phyloP scores from a whole-genome alignment of 2,888 invertebrate genomes.

The Drosophila neotestacea region DNA sequence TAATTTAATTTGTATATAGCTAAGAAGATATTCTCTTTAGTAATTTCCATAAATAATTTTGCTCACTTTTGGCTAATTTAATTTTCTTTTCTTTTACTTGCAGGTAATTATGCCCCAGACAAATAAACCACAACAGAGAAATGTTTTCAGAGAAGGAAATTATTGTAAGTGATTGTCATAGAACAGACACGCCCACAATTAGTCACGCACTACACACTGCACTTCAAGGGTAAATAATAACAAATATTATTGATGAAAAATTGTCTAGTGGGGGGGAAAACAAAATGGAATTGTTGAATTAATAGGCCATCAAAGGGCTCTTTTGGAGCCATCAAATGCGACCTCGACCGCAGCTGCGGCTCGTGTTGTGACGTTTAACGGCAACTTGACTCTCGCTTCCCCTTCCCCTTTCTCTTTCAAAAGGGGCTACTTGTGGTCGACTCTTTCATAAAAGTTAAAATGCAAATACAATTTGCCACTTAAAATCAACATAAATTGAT shows the following conservation, averaged over 20 bases:
- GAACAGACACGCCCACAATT: constrained; percentile 30
- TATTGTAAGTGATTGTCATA: constrained; percentile 16
- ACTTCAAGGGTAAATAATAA: constrained; percentile 24
- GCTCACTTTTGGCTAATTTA: constrained; percentile 29
- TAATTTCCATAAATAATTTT: not conserved
- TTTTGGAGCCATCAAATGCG: constrained; percentile 20
- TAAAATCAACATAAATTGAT: constrained; percentile 73
- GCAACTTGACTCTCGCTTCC: constrained; percentile 3
- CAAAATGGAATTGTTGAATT: constrained; percentile 26
- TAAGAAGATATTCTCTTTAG: too few relatives aligned
- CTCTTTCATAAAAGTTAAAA: constrained; percentile 63
- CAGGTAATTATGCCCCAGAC: constrained; percentile 60
- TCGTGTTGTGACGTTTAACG: constrained; percentile 39
- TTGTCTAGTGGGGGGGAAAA: constrained; percentile 9
- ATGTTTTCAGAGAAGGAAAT: not conserved
- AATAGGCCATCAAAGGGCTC: constrained; percentile 45
- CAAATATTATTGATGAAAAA: constrained; percentile 38
- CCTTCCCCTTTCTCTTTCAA: constrained; percentile 2
- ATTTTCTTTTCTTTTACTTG: constrained; percentile 43
- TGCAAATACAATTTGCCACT: constrained; percentile 81
- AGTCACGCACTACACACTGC: constrained; percentile 18
- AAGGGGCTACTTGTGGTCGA: constrained; percentile 71
- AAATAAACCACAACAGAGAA: constrained; percentile 32
- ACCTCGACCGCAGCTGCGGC: constrained; percentile 41
- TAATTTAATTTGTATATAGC: too few relatives aligned